Percentiles rank a stretch among this genome's conserved stretches.
These are phyloP conservation scores for Nephotettix cincticeps DNA, from an alignment of 1,140 invertebrate genomes.

Conservation along the genomic window DNA sequence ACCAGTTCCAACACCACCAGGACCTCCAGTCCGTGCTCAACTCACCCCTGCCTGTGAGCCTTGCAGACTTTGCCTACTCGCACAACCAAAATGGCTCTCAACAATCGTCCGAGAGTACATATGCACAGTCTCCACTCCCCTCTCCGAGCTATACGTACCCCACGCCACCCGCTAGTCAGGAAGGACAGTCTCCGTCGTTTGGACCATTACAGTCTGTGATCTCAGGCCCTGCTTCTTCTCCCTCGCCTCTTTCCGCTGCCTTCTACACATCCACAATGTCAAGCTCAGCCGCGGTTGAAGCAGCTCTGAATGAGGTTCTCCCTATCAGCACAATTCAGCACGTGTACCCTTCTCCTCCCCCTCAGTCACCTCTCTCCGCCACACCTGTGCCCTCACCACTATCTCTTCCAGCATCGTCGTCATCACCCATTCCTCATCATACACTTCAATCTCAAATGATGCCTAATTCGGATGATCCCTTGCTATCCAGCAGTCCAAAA, in stretches of 20 bases:
- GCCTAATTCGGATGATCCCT: conserved; percentile 80
- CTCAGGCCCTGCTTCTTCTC: conserved; percentile 60
- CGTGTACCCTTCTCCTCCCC: conserved; percentile 62
- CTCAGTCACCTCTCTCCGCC: conserved; percentile 57
- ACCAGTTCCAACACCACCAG: conserved; percentile 56
- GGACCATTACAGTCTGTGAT: conserved; percentile 46
- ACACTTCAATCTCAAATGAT: conserved; percentile 72
- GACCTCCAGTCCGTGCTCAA: conserved; percentile 71
- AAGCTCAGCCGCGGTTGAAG: conserved; percentile 78
- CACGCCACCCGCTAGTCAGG: conserved; percentile 79
- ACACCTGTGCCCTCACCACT: conserved; percentile 61
- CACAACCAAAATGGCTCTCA: conserved; percentile 50
- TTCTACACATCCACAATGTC: conserved; percentile 86
- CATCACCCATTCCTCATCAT: conserved; percentile 56
- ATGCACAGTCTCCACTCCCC: conserved; percentile 58
- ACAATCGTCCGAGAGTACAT: conserved; percentile 46
- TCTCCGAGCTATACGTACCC: conserved; percentile 79
- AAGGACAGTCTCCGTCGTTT: conserved; percentile 65
- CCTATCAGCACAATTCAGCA: conserved; percentile 65
- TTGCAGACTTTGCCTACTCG: conserved; percentile 75
- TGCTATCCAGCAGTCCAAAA: conserved; percentile 76
- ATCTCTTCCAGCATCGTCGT: conserved; percentile 52
- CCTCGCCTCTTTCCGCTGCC: conserved; percentile 71
- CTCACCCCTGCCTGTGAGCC: conserved; percentile 71
- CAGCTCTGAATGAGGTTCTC: conserved; percentile 75